Evolutionary conservation across 2,888 invertebrate genomes (phyloP).

Genomic region (Ophioninae sp.): DNA sequence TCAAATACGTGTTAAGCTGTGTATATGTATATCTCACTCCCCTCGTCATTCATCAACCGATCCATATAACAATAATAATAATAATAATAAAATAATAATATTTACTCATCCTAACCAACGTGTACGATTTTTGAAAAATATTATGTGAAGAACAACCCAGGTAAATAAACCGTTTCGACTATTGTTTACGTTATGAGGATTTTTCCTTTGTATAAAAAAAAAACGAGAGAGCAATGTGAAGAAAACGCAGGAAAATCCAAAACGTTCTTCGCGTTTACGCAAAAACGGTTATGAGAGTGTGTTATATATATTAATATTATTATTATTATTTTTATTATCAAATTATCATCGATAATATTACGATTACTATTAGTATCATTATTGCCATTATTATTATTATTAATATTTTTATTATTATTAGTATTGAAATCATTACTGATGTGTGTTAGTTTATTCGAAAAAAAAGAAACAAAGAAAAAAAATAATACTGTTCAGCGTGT

Average conservation of each 20-base stretch:
- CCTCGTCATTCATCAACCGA: neutral
- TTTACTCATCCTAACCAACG: neutral
- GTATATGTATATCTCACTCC: slow-evolving; percentile 48
- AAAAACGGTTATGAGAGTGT: slow-evolving; percentile 47
- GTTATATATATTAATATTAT: slow-evolving; percentile 59
- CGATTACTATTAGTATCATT: too few species aligned
- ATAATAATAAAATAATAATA: neutral
- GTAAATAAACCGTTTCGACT: slow-evolving; percentile 30
- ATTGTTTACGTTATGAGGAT: slow-evolving; percentile 74
- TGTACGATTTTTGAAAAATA: slow-evolving; percentile 7
- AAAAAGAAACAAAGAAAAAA: too few species aligned
- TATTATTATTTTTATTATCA: neutral
- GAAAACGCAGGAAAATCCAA: slow-evolving; percentile 27
- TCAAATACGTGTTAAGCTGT: slow-evolving; percentile 68
- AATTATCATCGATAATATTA: too few species aligned
- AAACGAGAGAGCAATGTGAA: neutral
- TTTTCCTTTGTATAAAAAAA: slow-evolving; percentile 71
- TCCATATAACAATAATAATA: too few species aligned
- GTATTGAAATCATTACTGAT: slow-evolving; percentile 66
- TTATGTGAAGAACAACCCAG: slow-evolving; percentile 13
- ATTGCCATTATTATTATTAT: too few species aligned
- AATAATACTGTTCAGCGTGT: too few species aligned
- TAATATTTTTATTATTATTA: slow-evolving; percentile 30
- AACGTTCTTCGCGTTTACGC: slow-evolving; percentile 24
- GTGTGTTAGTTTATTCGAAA: slow-evolving; percentile 70